A percentile compares a stretch with the other conserved stretches of the same genome.
Evolutionary conservation across 2,113 vertebrate genomes (phyloP).

Genomic region (Nannobrachium achirus): DNA sequence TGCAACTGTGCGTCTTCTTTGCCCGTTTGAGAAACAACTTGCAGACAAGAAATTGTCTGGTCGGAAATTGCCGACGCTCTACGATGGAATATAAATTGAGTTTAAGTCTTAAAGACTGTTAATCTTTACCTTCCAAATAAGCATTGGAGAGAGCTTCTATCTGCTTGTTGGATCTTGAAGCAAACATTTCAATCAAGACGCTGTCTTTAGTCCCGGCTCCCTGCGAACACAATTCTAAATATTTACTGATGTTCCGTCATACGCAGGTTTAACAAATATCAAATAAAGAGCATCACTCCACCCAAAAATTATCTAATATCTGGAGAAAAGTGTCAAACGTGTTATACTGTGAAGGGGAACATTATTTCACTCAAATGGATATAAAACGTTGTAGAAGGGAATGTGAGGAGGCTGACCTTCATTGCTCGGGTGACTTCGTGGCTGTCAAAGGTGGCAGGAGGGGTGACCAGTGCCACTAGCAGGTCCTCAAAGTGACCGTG

Average conservation of each 20-base stretch:
- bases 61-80: too few species aligned
- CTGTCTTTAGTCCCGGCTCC: constrained; percentile 76
- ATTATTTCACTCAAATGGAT: background rate
- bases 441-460: constrained; percentile 78
- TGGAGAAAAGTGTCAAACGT: too few species aligned
- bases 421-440: constrained; percentile 79
- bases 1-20: background rate
- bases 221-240: constrained; percentile 53
- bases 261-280: background rate
- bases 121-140: constrained; percentile 70
- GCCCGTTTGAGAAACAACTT: background rate
- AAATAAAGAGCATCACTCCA: background rate
- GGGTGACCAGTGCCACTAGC: constrained; percentile 77
- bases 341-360: too few species aligned
- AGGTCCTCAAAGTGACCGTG: constrained; percentile 73
- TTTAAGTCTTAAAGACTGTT: too few species aligned
- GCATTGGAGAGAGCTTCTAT: constrained; percentile 75
- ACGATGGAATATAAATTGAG: background rate
- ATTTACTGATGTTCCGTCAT: too few species aligned
- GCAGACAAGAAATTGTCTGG: too few species aligned
- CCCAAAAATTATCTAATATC: background rate
- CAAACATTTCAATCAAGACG: constrained; percentile 81
- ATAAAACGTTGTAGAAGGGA: background rate
- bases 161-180: constrained; percentile 80
- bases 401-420: constrained; percentile 65